Conservation (phyloP, 2,113 vertebrate species). For the Parus major region DNA sequence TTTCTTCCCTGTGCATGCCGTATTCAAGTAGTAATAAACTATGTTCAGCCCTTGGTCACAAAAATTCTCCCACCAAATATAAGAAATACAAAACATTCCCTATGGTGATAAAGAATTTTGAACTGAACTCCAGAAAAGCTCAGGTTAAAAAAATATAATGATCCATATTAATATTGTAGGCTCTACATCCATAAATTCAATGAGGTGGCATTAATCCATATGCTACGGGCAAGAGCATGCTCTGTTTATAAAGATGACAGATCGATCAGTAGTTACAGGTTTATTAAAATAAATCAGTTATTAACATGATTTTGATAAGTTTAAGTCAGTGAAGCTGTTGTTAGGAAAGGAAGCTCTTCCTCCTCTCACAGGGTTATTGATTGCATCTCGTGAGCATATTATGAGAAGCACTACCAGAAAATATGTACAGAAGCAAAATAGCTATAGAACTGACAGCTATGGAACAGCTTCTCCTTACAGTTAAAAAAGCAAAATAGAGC, state of each 20-base stretch:
- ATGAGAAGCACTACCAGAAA: background rate
- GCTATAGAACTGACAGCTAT: background rate
- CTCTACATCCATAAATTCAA: background rate
- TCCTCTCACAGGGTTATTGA: background rate
- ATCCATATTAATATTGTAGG: background rate
- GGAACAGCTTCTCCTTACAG: background rate
- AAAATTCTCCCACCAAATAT: background rate
- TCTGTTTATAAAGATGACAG: background rate
- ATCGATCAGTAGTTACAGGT: background rate
- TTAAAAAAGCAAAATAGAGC: background rate
- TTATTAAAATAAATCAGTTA: background rate
- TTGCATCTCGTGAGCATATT: background rate
- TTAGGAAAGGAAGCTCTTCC: background rate
- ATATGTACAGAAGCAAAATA: background rate
- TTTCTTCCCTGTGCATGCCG: background rate
- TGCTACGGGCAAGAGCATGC: background rate
- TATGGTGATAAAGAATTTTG: background rate
- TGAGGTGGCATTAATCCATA: background rate
- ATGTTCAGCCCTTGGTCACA: background rate
- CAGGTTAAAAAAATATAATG: background rate
- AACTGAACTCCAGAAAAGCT: background rate
- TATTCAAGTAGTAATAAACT: background rate
- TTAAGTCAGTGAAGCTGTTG: background rate
- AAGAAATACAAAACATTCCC: background rate
- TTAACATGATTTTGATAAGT: background rate